Evolutionary conservation across 2,888 invertebrate species (phyloP), one percentile per base, ranked within the genome.

Genomic region (Trypoxylon attenuatum): DNA sequence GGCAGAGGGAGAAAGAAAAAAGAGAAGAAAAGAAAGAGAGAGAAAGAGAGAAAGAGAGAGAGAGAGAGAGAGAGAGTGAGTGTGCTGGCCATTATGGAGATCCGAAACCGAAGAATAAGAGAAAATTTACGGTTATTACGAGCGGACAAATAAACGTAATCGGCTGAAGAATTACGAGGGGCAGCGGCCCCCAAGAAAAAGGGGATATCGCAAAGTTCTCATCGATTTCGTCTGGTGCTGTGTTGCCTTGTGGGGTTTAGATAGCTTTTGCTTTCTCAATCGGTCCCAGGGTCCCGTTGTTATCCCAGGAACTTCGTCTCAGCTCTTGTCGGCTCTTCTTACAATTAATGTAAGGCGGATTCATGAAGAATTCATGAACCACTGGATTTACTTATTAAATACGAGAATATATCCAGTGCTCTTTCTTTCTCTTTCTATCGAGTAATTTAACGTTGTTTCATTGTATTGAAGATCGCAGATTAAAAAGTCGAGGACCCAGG

Each of bases 61-160:
- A 4, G 10, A 38, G 18, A 45, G 49, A 45, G 52, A 27, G 16
- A 39, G 15, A 38, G n/a, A n/a, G n/a, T n/a, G 27, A 27, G 27
- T 33, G n/a, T 33, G 27, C 33, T 33, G 33, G n/a, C 21, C 50
- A 41, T 58, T 63, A 69, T 54, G 46, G 43, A 71, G 59, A 51
- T 62, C 57, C 53, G 8, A 38, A 15, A 5, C 42, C 51, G 51
- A 53, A 43, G 68, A 68, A 68, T 64, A 50, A 68, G 45, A 42
- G 54, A 41, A 18, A 73, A 73, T 73, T 73, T 73, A 73, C 61
- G 74, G 51, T 73, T 73, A 73, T 73, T 69, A 71, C 68, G 49
- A 56, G 33, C 59, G 70, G 61, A 61, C 73, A 71, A 73, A 73
- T 73, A 73, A 69, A 68, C 56, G 68, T 64, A 60, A 69, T 69